phyloP scores from a whole-genome alignment of 2,113 vertebrate species.

The Caracal caracal region DNA sequence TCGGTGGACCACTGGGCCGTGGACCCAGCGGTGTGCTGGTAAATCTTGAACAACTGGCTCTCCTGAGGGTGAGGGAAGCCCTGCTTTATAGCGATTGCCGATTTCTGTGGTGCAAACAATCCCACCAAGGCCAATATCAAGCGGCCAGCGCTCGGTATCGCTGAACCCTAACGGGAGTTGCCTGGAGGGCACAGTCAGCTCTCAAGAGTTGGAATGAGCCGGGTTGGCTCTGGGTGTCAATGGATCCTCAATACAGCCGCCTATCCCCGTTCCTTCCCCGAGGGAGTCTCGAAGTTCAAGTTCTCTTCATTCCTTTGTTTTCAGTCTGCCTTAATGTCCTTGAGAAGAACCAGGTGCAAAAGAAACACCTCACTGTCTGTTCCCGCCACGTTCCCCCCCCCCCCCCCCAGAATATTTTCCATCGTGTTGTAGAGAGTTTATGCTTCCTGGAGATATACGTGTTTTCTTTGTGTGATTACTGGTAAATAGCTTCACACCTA shows the following conservation, averaged over 20 bases:
- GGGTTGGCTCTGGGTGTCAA: rapidly evolving
- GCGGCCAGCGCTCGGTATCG: background rate
- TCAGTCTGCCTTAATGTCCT: background rate
- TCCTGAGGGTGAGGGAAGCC: background rate
- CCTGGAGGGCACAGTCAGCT: background rate
- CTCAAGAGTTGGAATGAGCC: background rate
- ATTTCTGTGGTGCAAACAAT: background rate
- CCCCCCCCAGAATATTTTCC: background rate
- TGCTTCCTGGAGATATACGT: background rate
- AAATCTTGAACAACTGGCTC: too few species aligned
- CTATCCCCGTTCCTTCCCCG: background rate
- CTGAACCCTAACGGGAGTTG: background rate
- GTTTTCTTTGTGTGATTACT: background rate
- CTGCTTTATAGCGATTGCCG: background rate
- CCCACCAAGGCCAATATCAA: background rate
- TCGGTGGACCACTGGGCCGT: background rate
- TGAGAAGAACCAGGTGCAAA: background rate
- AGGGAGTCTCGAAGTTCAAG: background rate
- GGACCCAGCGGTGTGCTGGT: background rate
- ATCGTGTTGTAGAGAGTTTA: background rate
- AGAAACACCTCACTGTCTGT: background rate
- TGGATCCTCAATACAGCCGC: background rate
- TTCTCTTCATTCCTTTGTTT: background rate
- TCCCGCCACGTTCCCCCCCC: rapidly evolving
- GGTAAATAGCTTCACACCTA: background rate